Base-by-base conservation (phyloP, 2,888 invertebrate genomes). In the Zaprionus obscuricornis region DNA sequence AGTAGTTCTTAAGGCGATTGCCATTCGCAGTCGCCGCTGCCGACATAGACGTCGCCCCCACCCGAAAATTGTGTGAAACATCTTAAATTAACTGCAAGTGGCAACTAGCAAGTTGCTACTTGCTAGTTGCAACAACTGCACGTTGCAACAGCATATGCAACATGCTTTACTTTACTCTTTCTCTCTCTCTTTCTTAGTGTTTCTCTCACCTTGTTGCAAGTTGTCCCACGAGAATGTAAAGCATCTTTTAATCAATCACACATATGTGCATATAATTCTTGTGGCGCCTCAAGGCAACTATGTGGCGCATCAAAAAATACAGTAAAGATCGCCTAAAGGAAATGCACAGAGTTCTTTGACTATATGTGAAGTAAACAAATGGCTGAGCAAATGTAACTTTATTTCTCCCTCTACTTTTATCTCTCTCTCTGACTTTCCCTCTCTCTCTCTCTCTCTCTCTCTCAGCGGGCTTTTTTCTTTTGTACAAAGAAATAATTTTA, bases 1-100 rank as follows among this genome's bases (percentile, higher is more conserved):
- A 67, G 74, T 59, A 84, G 74, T 86, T 81, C 85, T 84, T 86
- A 81, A 81, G 82, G 84, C 86, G 81, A 85, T 81, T 79, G 83
- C 84, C 59, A 45, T 45, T 18, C 50, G 33, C 42, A 27, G 17
- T 33, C 33, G 17, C 39, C 10, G 16, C 45, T 47, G 27, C 46
- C 8, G 52, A 13, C 17, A 42, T 52, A 27, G 18, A 36, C 37
- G 58, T 45, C 31, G 26, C 18, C 29, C 26, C 33, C 31, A 18
- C 6, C 18, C 42, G 40, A 57, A n/a, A 74, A 82, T 63, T 58
- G 76, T 79, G 76, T 64, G 76, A 79, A 82, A 62, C 73, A 60
- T 78, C 74, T 71, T 67, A 74, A 71, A 85, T 78, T 85, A 85
- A 78, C 85, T 78, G 57, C 50, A 70, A 71, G 66, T 62, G 66